Base-by-base conservation (phyloP, 2,113 vertebrate species). In the Notarius quadriscutis region DNA sequence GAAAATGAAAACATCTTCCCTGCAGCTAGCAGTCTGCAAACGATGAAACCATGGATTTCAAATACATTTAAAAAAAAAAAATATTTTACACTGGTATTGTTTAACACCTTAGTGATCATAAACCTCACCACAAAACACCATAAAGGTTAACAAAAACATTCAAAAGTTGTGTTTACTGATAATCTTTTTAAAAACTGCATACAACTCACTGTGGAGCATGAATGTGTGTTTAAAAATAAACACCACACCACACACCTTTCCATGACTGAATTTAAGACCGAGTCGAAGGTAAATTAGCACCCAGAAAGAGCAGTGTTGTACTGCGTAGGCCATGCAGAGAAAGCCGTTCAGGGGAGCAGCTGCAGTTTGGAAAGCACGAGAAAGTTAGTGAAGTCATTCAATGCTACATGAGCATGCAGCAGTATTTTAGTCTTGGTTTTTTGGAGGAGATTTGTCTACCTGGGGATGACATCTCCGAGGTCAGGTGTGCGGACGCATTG, bases 371-470 rank as follows among this genome's bases (percentile, higher is more conserved):
- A 30, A 6, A 55, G 50, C 15, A 79, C 4, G 34, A 48, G 10
- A 81, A 20, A 81, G 41, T 82, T 72, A 87, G 30, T 65, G 62
- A 67, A 11, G 15, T 50, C 48, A 17, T 67, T 53, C 25, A 34
- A 85, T 92, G 86, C 92, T 88, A 97, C 94, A 96, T 94, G 27
- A 97, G 74, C 0, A 48, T 89, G 93, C 96, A 97, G 48, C 72
- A 92, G 87, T 90, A 83, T 14, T 86, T 91, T 55, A 91, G 92
- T 90, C 91, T 93, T 87, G 96, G 71, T 34, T 67, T 77, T 83
- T 34, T 71, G 25, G 67, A 79, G 25, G 67, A 79, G 83, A 89
- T 92, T 89, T 58, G 89, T 79, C 67, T 95, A 97, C 97, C 96
- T 97, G 96, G 93, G 91, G 95, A 94, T 60, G 30, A 15, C 11